These are phyloP conservation scores for Aurelia coerulea DNA, from an alignment of 30 jellyfish, hydroid and myxozoan genomes.

Conservation along the genomic window DNA sequence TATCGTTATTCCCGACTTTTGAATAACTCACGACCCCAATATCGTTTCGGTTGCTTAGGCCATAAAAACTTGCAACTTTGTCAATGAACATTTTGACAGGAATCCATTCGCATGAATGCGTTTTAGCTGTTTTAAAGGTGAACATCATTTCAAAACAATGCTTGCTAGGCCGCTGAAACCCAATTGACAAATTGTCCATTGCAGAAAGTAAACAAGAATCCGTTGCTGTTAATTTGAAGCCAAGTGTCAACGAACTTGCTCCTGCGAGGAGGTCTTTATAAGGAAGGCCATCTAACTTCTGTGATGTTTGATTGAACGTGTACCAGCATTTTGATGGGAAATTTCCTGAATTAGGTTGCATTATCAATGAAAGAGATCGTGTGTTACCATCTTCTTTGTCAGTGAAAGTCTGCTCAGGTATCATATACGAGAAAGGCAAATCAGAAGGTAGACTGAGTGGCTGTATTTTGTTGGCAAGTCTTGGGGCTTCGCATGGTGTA, in stretches of 20 bases:
- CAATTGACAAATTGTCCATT: conserved; percentile 7
- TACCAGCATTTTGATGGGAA: conserved; percentile 42
- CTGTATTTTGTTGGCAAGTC: not conserved
- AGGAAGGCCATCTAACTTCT: conserved; percentile 27
- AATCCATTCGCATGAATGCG: conserved; percentile 17
- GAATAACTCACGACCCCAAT: conserved; percentile 12
- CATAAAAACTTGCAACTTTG: conserved; percentile 40
- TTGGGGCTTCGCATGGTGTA: not conserved
- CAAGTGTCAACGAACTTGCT: not conserved
- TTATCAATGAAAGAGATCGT: not conserved
- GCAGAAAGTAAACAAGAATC: conserved; percentile 17
- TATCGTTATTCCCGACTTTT: not conserved
- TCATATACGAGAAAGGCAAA: not conserved
- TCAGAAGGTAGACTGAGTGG: not conserved
- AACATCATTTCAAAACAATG: conserved; percentile 32
- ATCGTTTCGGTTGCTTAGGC: conserved; percentile 5
- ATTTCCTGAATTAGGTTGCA: not conserved
- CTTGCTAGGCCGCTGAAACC: conserved; percentile 2
- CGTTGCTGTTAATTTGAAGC: conserved; percentile 32
- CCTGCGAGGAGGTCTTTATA: not conserved
- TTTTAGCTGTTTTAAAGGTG: not conserved
- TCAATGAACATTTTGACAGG: conserved; percentile 15
- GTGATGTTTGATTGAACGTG: conserved; percentile 17
- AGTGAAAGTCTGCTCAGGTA: not conserved
- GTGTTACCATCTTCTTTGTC: conserved; percentile 1